Base-by-base conservation (phyloP, 2,797 vertebrate genomes). In the Lepus townsendii region DNA sequence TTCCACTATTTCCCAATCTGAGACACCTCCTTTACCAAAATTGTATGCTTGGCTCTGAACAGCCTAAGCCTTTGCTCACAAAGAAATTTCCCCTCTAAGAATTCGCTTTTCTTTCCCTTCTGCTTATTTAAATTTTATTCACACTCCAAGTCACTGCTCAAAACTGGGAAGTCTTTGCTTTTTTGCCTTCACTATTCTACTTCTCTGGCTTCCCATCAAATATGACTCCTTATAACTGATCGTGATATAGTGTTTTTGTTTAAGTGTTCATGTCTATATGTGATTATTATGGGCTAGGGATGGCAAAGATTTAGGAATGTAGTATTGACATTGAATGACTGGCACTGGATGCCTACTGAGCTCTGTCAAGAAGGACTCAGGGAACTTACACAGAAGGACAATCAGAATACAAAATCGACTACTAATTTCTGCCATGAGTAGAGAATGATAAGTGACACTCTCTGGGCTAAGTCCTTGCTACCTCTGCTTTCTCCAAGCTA, bases 181-280 rank as follows among this genome's bases (percentile, higher is more conserved):
- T 88, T 75, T 84, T 95, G 73, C 66, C 76, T 71, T 95, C 80
- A 87, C n/a, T 86, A 62, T 82, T 80, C 77, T 93, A 93, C 68
- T 87, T 57, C 82, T 54, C 19, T 78, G 42, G 62, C 26, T 77
- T 62, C 68, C 27, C 69, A 42, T 95, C 69, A 96, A 83, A 83
- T 50, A 79, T 0, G 12, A 92, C 77, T 17, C 54, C 60, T 87
- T 90, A 42, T 66, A 62, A 95, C 62, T 94, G n/a, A 35, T 82
- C 57, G 54, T 83, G 72, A 90, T 77, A 82, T 95, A 57, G 65
- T 63, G 66, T 82, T 95, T 91, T 78, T 89, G 38, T 72, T 91
- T 91, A 90, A 84, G 26, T 50, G 68, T 91, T 94, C 65, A 91
- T 54, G 32, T 38, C 65, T 87, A n/a, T 27, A 9, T 89, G 63